These are phyloP conservation scores for Rhopilema esculentum DNA, from an alignment of 30 jellyfish, hydroid and myxozoan genomes.

Conservation along the genomic window DNA sequence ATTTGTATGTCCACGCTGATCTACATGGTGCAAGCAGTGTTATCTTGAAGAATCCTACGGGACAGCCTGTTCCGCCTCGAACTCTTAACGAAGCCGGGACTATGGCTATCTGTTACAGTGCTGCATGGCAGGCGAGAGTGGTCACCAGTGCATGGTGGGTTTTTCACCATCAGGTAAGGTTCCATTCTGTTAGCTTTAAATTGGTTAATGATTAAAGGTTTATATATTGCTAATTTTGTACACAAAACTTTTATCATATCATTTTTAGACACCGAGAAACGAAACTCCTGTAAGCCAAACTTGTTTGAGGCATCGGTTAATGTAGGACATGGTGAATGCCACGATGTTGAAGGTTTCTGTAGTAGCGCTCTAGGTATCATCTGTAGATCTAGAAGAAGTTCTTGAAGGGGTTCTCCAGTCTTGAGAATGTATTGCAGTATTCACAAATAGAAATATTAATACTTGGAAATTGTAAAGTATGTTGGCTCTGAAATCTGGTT, in stretches of 20 bases:
- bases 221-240: neutral
- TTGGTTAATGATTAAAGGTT: neutral
- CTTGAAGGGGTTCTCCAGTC: too few relatives aligned
- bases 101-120: slow-evolving; percentile 98
- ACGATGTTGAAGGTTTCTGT: too few relatives aligned
- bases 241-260: neutral
- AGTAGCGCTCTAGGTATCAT: too few relatives aligned
- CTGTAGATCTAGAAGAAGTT: too few relatives aligned
- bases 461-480: too few relatives aligned
- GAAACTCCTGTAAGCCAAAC: too few relatives aligned
- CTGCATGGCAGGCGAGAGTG: slow-evolving; percentile 99
- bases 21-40: slow-evolving; percentile 98
- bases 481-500: too few relatives aligned
- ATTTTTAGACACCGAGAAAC: too few relatives aligned
- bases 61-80: slow-evolving; percentile 96
- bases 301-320: too few relatives aligned
- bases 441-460: too few relatives aligned
- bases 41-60: slow-evolving; percentile 73
- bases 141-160: slow-evolving; percentile 99
- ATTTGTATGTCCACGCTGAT: slow-evolving; percentile 99
- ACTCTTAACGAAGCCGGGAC: slow-evolving; percentile 98
- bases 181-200: neutral
- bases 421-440: too few relatives aligned
- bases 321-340: too few relatives aligned
- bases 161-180: slow-evolving; percentile 88